Percentiles rank a stretch among this genome's conserved stretches.
Evolutionary conservation across 1,140 invertebrate species (phyloP).

Genomic region (Drosophila yakuba): DNA sequence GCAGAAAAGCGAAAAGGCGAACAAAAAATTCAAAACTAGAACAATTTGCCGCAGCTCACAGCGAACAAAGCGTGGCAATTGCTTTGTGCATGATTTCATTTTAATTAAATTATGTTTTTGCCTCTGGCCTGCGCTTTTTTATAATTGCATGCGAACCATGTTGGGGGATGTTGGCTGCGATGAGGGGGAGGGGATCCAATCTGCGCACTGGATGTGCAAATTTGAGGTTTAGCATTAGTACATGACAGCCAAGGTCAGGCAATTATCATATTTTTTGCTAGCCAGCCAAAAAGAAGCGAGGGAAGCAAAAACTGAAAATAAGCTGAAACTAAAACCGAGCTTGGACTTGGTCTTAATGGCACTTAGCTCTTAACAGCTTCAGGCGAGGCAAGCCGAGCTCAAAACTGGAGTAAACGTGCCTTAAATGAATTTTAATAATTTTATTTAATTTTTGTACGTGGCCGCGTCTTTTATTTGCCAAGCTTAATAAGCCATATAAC

Average conservation of each 20-base stretch:
- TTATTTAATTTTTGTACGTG: conserved; percentile 35
- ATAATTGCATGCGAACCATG: conserved; percentile 74
- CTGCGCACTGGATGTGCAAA: conserved; percentile 64
- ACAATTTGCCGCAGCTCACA: conserved; percentile 76
- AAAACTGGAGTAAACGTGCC: conserved; percentile 81
- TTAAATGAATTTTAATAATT: conserved; percentile 70
- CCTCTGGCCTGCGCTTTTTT: conserved; percentile 53
- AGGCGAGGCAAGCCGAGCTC: conserved; percentile 25
- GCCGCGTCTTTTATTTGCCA: conserved; percentile 14
- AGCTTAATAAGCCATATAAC: conserved; percentile 57
- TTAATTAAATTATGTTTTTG: conserved; percentile 82
- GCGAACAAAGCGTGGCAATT: conserved; percentile 80
- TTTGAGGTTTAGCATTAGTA: conserved; percentile 70
- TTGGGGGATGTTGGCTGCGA: not conserved
- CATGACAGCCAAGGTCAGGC: conserved; percentile 73
- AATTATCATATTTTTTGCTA: conserved; percentile 77
- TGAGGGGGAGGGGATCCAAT: conserved; percentile 9
- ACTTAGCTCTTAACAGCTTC: conserved; percentile 45
- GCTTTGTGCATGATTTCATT: conserved; percentile 83
- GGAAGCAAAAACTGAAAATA: conserved; percentile 38
- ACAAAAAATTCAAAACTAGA: conserved; percentile 69
- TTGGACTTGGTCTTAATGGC: conserved; percentile 51
- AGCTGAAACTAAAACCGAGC: conserved; percentile 34
- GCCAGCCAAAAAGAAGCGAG: conserved; percentile 47
- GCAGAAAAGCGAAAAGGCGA: conserved; percentile 39